Base-by-base conservation (phyloP, 2,113 vertebrate species). In the Halichoeres trimaculatus region DNA sequence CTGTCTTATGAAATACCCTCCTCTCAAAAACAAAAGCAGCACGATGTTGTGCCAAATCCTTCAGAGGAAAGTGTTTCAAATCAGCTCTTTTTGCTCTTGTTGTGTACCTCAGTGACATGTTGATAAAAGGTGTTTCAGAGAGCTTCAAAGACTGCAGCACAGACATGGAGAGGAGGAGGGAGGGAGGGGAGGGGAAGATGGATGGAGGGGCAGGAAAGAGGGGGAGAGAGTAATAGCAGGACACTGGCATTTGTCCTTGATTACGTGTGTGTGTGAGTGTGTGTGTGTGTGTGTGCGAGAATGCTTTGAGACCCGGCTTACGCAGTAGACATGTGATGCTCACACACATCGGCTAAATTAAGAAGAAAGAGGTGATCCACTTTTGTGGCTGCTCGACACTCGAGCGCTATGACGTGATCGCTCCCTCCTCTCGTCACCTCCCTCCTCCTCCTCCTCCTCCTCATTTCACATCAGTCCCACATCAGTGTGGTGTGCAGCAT, bases 171-270 rank as follows among this genome's bases (percentile, higher is more conserved):
- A 14, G 59, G 1, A n/a, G 58, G 53, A 34, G 70, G 53, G 36
- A n/a, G 56, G 47, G 34, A 54, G 67, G 58, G 53, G 26, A 67
- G 57, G 36, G 56, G 51, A 38, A 54, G 67, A 59, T 69, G 22
- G 73, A 76, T 73, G 66, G 62, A 43, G 67, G 53, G 48, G 47
- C 55, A 24, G 34, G 30, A n/a, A 36, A 47, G 73, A 74, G 48
- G 74, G 70, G 62, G 72, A 30, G 70, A 78, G 84, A 84, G 76
- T 76, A 79, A 80, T 16, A 72, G 74, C 80, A 86, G 87, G 81
- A 76, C 61, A 63, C 70, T 87, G 75, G 48, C 74, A 76, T 83
- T 90, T 81, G 86, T 89, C 89, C 86, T 90, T 91, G 85, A 47
- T 64, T 48, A 36, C 30, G 38, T 73, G 65, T 41, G 65, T 30